phyloP scores from a whole-genome alignment of 2,888 invertebrate species.

The Rhagophthalmus giganteus region DNA sequence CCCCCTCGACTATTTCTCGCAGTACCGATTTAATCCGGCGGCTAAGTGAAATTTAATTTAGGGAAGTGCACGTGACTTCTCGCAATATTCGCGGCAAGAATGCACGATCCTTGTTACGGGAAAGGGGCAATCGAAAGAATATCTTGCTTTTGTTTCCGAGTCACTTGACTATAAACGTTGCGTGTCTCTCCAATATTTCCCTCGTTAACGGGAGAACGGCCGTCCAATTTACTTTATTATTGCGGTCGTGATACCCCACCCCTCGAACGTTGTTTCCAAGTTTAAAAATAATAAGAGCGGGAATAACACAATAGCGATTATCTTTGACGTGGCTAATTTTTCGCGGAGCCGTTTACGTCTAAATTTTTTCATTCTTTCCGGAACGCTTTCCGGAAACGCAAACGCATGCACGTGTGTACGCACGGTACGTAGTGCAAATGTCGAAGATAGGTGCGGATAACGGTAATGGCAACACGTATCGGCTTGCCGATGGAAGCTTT shows the following conservation, averaged over 20 bases:
- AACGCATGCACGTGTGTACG: not conserved
- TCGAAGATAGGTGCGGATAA: slow-evolving; percentile 18
- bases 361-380: not conserved
- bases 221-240: slow-evolving; percentile 9
- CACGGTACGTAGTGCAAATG: slow-evolving; percentile 9
- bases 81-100: slow-evolving; percentile 23
- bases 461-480: slow-evolving; percentile 25
- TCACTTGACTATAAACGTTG: slow-evolving; percentile 24
- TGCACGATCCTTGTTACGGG: slow-evolving; percentile 13
- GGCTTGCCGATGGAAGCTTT: slow-evolving; percentile 19
- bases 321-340: no score
- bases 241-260: slow-evolving; percentile 1
- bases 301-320: no score
- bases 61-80: slow-evolving; percentile 25
- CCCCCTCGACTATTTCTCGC: no score
- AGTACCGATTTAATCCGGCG: slow-evolving; percentile 13
- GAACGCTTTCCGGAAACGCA: not conserved
- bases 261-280: no score
- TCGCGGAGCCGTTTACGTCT: not conserved
- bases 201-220: slow-evolving; percentile 20
- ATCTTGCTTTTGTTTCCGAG: slow-evolving; percentile 23
- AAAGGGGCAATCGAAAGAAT: slow-evolving; percentile 25
- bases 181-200: slow-evolving; percentile 20
- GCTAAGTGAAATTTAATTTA: slow-evolving; percentile 27
- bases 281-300: no score